phyloP scores from a whole-genome alignment of 2,888 invertebrate species.

The Buathra laborator region DNA sequence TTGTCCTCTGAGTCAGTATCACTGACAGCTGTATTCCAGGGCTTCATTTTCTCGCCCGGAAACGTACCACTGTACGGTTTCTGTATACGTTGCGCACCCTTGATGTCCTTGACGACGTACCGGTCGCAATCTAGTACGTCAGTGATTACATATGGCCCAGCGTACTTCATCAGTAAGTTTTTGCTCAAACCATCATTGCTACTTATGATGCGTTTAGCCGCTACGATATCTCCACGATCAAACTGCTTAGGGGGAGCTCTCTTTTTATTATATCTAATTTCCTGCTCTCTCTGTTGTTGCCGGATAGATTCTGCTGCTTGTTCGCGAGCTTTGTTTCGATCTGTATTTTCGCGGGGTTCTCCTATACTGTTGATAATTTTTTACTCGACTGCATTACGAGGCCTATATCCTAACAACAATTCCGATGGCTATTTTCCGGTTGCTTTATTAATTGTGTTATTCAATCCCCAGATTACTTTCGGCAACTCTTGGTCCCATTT shows the following conservation, averaged over 20 bases:
- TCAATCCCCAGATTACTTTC: conserved; percentile 66
- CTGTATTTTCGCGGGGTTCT: too few species aligned
- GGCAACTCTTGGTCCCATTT: conserved; percentile 69
- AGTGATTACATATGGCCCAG: conserved; percentile 64
- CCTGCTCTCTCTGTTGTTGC: conserved; percentile 37
- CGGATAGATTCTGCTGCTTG: conserved; percentile 14
- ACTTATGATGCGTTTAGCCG: conserved; percentile 52
- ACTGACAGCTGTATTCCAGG: background rate
- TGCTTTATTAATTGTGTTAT: conserved; percentile 53
- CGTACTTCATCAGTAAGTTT: conserved; percentile 65
- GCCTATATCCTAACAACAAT: too few species aligned
- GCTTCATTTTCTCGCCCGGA: conserved; percentile 43
- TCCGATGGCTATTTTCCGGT: conserved; percentile 38
- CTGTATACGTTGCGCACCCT: conserved; percentile 53
- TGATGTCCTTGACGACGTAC: conserved; percentile 57
- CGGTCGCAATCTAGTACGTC: conserved; percentile 44
- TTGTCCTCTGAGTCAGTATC: background rate
- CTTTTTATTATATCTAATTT: conserved; percentile 49
- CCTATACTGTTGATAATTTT: too few species aligned
- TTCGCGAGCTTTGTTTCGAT: background rate
- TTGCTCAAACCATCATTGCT: conserved; percentile 60
- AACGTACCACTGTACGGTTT: conserved; percentile 49
- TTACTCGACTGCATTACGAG: too few species aligned
- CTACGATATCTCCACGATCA: conserved; percentile 1
- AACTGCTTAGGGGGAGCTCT: conserved; percentile 44